Percentiles rank a stretch among this genome's conserved stretches.
These are phyloP conservation scores for Halichoeres trimaculatus DNA, from an alignment of 2,113 vertebrate genomes.

Conservation along the genomic window DNA sequence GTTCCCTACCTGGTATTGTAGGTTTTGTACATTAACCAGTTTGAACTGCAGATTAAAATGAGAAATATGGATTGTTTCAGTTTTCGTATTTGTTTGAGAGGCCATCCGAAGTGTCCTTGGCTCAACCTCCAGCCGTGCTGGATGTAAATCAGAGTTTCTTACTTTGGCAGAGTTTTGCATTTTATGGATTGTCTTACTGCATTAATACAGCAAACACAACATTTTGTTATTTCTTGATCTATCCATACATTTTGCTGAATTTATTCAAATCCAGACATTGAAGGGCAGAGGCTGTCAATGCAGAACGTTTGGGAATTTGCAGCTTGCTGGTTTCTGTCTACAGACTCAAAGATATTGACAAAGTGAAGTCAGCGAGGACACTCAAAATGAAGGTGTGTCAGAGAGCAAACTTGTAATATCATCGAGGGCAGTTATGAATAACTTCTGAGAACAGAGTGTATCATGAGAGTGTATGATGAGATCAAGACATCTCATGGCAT, in stretches of 20 bases:
- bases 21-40: too few relatives aligned
- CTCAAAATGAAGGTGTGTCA: not conserved
- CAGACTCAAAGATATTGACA: not conserved
- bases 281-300: slow-evolving; percentile 6
- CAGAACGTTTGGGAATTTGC: not conserved
- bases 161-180: not conserved
- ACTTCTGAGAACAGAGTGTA: too few relatives aligned
- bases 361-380: slow-evolving; percentile 2
- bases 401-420: not conserved
- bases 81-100: not conserved
- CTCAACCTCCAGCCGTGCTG: not conserved
- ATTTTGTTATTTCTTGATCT: not conserved
- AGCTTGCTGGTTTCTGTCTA: not conserved
- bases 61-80: too few relatives aligned
- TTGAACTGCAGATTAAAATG: too few relatives aligned
- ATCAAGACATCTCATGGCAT: too few relatives aligned
- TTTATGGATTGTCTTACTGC: not conserved
- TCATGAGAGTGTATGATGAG: too few relatives aligned
- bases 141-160: not conserved
- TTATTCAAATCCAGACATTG: slow-evolving; percentile 17
- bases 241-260: slow-evolving; percentile 1
- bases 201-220: not conserved
- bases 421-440: too few relatives aligned
- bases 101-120: not conserved
- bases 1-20: too few relatives aligned